Evolutionary conservation across 2,113 vertebrate genomes (phyloP).

Genomic region (Gorsachius goisagi): DNA sequence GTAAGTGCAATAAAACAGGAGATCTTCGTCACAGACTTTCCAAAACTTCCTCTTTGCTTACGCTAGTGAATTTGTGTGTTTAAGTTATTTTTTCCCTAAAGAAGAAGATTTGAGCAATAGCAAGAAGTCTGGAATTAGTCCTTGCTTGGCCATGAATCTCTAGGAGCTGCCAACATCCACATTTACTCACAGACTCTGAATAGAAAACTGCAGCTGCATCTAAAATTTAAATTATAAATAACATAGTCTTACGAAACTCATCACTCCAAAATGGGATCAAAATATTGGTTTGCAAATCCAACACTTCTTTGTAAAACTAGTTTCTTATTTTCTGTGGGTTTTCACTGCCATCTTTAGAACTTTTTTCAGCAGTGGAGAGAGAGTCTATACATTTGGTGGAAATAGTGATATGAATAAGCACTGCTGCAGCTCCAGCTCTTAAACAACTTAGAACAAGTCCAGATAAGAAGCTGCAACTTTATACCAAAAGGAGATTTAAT

Average conservation of each 20-base stretch:
- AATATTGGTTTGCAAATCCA: neutral
- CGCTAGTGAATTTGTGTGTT: neutral
- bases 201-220: neutral
- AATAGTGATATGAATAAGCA: neutral
- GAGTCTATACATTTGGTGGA: neutral
- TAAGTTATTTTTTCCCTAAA: constrained; percentile 20
- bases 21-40: constrained; percentile 14
- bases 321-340: neutral
- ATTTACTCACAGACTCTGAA: neutral
- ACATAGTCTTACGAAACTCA: neutral
- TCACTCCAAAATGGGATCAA: neutral
- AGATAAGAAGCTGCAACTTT: neutral
- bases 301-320: neutral
- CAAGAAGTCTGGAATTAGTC: neutral
- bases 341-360: neutral
- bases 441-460: neutral
- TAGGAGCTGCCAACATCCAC: neutral
- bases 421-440: neutral
- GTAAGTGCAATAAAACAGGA: neutral
- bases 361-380: neutral
- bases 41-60: constrained; percentile 21
- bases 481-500: neutral
- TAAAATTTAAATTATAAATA: neutral
- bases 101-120: constrained; percentile 9
- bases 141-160: neutral